A percentile compares a stretch with the other conserved stretches of the same genome.
phyloP scores from a whole-genome alignment of 2,797 vertebrate genomes.

The Coilia nasus region DNA sequence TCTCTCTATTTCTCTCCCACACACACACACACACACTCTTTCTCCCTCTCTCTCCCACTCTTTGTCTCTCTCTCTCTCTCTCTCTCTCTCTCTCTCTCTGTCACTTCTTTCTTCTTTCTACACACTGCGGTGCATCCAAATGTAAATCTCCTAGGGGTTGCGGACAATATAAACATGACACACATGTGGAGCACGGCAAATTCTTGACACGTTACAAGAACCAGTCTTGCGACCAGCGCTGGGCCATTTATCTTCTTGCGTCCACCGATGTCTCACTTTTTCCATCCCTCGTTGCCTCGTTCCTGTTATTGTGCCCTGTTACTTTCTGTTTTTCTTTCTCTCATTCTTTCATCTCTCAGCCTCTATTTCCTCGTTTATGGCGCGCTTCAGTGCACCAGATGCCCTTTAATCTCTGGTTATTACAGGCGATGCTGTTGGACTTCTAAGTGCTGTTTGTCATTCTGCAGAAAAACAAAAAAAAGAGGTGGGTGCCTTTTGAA shows the following conservation, averaged over 20 bases:
- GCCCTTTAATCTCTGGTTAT: slow-evolving; percentile 11
- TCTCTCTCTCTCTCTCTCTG: neutral
- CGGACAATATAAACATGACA: slow-evolving; percentile 61
- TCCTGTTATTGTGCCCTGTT: slow-evolving; percentile 1
- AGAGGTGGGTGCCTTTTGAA: slow-evolving; percentile 25
- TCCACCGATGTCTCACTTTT: slow-evolving; percentile 52
- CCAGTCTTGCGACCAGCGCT: slow-evolving; percentile 49
- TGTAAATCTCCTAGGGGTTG: slow-evolving; percentile 56
- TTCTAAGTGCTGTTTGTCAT: slow-evolving; percentile 8
- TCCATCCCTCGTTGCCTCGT: slow-evolving; percentile 50
- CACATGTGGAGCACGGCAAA: slow-evolving; percentile 62
- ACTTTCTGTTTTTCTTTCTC: slow-evolving; percentile 9
- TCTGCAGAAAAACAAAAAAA: slow-evolving; percentile 38
- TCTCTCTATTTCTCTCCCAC: too few species aligned
- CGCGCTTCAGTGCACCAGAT: neutral
- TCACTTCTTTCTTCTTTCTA: slow-evolving; percentile 5
- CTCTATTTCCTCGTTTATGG: neutral
- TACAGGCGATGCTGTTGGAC: neutral
- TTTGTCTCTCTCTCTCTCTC: neutral
- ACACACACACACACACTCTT: too few species aligned
- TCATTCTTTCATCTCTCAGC: neutral
- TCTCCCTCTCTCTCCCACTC: too few species aligned
- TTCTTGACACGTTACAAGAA: slow-evolving; percentile 62
- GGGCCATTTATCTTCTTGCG: slow-evolving; percentile 49
- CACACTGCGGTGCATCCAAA: slow-evolving; percentile 39